Conservation (phyloP, 2,888 invertebrate genomes). For the Rotaria macrura region DNA sequence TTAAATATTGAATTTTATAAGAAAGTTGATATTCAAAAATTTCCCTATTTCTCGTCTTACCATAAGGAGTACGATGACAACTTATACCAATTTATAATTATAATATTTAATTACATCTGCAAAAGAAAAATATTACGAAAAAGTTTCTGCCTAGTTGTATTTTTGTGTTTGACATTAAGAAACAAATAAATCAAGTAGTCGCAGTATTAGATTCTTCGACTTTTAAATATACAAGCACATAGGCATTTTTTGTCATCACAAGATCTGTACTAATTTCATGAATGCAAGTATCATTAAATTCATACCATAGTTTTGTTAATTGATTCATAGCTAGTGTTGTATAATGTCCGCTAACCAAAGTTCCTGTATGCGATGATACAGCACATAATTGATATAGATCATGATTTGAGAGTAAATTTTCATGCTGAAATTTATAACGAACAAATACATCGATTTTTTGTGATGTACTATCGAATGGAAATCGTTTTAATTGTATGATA, state of each 20-base stretch:
- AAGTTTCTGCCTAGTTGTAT: too few relatives aligned
- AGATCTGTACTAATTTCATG: not conserved
- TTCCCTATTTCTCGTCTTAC: too few relatives aligned
- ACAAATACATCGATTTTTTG: slow-evolving; percentile 31
- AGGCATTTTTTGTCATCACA: not conserved
- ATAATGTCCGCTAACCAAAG: slow-evolving; percentile 33
- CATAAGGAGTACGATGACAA: too few relatives aligned
- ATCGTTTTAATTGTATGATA: slow-evolving; percentile 35
- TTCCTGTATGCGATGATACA: slow-evolving; percentile 31
- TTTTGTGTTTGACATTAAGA: too few relatives aligned
- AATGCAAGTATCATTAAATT: not conserved
- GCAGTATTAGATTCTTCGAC: not conserved
- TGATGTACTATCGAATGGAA: not conserved
- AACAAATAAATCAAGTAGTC: not conserved
- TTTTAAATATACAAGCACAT: slow-evolving; percentile 2
- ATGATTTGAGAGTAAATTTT: not conserved
- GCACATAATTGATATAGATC: slow-evolving; percentile 21
- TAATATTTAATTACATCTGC: too few relatives aligned
- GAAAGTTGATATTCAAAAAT: too few relatives aligned
- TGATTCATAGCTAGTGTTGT: not conserved
- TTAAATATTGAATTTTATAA: too few relatives aligned
- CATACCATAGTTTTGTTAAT: not conserved
- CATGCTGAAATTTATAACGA: not conserved
- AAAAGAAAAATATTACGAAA: too few relatives aligned
- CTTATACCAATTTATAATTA: too few relatives aligned